These are phyloP conservation scores for Scolanthus callimorphus DNA, from an alignment of 92 coral and sea anemone species.

Conservation along the genomic window DNA sequence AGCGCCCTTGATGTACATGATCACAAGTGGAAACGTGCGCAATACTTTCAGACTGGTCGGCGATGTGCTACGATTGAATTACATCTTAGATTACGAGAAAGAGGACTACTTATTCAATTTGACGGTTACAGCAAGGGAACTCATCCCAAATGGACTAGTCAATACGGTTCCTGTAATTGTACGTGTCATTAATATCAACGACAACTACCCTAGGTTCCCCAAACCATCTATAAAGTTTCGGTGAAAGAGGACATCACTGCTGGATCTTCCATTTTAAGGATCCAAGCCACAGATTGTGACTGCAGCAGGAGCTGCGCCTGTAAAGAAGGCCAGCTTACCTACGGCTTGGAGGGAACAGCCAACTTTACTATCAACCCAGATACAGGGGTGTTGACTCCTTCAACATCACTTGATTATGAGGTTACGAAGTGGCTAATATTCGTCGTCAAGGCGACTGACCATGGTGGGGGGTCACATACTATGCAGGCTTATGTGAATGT, in stretches of 20 bases:
- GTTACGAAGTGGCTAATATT: conserved; percentile 30
- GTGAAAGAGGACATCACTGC: conserved; percentile 47
- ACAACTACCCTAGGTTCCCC: conserved; percentile 59
- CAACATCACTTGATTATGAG: conserved; percentile 58
- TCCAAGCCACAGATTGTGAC: conserved; percentile 84
- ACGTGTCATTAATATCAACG: conserved; percentile 54
- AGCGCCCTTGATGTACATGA: conserved; percentile 56
- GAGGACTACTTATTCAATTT: conserved; percentile 35
- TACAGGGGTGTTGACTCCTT: conserved; percentile 67
- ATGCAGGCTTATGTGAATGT: conserved; percentile 65
- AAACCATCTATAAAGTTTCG: conserved; percentile 43
- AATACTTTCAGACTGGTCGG: conserved; percentile 43
- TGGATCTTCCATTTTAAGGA: conserved; percentile 66
- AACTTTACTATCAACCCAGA: conserved; percentile 45
- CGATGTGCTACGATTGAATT: conserved; percentile 68
- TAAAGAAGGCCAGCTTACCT: conserved; percentile 49
- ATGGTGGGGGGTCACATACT: conserved; percentile 15
- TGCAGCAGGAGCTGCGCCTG: conserved; percentile 69
- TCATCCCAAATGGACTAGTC: conserved; percentile 48
- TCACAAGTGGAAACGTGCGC: conserved; percentile 47
- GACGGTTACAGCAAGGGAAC: conserved; percentile 58
- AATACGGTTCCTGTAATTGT: conserved; percentile 48
- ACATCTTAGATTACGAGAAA: conserved; percentile 61
- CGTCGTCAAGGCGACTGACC: conserved; percentile 42
- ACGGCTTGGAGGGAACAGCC: conserved; percentile 39